Evolutionary conservation across 2,113 vertebrate species (phyloP).

Genomic region (Hypocryptadius cinnamomeus): DNA sequence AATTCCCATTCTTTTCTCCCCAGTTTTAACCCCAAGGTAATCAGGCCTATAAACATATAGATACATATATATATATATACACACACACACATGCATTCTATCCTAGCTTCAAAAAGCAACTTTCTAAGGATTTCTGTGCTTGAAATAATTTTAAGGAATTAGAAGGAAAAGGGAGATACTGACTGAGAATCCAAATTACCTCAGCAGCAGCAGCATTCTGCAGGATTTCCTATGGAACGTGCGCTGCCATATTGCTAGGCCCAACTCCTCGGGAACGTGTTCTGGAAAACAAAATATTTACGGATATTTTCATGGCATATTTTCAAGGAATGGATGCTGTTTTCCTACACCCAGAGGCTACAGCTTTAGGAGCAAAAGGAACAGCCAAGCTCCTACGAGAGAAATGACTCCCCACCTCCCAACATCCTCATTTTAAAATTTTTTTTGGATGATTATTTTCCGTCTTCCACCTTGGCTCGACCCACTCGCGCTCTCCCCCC

Average conservation of each 20-base stretch:
- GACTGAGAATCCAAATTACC: slow-evolving; percentile 28
- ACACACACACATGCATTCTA: neutral
- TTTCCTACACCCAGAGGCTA: neutral
- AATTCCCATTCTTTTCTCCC: neutral
- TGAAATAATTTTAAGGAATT: neutral
- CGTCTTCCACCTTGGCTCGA: neutral
- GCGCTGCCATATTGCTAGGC: slow-evolving; percentile 58
- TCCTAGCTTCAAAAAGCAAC: neutral
- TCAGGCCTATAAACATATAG: neutral
- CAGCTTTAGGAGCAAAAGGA: neutral
- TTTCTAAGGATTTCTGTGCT: neutral
- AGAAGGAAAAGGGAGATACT: neutral
- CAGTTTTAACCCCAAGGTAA: neutral
- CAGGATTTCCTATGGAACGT: neutral
- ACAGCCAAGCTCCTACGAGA: neutral
- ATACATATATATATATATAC: neutral
- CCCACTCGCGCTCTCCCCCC: neutral
- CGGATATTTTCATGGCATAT: neutral
- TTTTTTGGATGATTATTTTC: neutral
- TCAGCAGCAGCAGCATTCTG: neutral
- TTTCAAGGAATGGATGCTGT: neutral
- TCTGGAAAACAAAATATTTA: slow-evolving; percentile 66
- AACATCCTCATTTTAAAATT: neutral
- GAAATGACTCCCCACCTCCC: neutral
- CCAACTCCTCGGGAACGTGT: neutral